Conservation (phyloP, 2,113 vertebrate genomes). For the Hemichromis elongatus region DNA sequence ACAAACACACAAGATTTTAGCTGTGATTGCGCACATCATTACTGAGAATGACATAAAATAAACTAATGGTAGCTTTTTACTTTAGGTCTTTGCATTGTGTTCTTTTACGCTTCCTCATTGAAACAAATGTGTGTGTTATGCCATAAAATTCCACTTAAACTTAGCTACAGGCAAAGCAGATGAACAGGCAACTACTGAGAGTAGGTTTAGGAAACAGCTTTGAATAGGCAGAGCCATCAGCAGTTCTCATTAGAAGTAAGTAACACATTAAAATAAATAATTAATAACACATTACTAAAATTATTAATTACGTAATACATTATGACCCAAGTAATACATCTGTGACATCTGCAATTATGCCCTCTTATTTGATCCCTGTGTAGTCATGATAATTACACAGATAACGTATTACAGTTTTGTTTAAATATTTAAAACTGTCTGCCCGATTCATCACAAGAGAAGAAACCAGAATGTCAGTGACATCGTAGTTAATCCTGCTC, state of each 20-base stretch:
- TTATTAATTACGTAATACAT: neutral
- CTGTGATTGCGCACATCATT: neutral
- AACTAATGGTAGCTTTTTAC: neutral
- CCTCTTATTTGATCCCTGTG: neutral
- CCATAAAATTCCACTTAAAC: neutral
- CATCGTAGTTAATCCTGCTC: neutral
- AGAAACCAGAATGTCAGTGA: neutral
- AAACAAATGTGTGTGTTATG: neutral
- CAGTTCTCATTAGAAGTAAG: neutral
- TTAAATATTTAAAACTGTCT: conserved; percentile 1
- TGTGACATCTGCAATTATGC: neutral
- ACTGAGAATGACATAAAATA: neutral
- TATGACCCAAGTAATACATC: neutral
- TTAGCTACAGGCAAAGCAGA: neutral
- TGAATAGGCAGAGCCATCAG: neutral
- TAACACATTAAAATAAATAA: neutral
- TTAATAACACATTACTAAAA: neutral
- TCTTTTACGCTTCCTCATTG: neutral
- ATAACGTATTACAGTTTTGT: neutral
- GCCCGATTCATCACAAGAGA: neutral
- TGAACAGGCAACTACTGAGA: neutral
- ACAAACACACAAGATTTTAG: neutral
- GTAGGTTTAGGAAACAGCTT: neutral
- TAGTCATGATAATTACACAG: neutral
- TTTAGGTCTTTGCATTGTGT: neutral